These are phyloP conservation scores for Taphrorychus bicolor DNA, from an alignment of 2,888 invertebrate species.

Conservation along the genomic window DNA sequence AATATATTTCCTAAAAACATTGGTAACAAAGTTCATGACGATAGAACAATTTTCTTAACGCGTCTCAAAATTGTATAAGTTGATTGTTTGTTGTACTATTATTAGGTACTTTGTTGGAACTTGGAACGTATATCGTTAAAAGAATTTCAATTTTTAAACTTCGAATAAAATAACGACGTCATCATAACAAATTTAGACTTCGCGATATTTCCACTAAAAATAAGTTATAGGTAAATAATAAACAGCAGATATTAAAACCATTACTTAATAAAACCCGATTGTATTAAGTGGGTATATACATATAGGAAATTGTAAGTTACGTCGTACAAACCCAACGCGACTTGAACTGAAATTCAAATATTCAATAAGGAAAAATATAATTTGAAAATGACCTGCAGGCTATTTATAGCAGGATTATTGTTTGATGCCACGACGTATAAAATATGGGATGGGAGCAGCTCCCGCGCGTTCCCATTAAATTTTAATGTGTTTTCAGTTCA, in stretches of 20 bases:
- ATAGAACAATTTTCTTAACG: background rate
- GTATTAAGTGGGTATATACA: too few relatives aligned
- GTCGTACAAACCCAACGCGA: background rate
- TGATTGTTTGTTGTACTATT: too few relatives aligned
- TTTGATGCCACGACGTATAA: background rate
- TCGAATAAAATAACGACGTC: background rate
- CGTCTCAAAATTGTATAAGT: background rate
- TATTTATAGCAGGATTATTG: background rate
- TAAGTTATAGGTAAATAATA: too few relatives aligned
- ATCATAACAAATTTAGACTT: too few relatives aligned
- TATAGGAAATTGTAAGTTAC: too few relatives aligned
- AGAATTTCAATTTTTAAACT: background rate
- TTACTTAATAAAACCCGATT: too few relatives aligned
- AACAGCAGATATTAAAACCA: too few relatives aligned
- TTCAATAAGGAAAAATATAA: conserved; percentile 7
- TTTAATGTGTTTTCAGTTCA: background rate
- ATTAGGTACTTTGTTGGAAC: too few relatives aligned
- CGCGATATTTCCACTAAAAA: too few relatives aligned
- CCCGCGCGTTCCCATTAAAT: background rate
- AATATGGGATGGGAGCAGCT: background rate
- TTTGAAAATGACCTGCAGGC: background rate
- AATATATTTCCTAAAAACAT: conserved; percentile 31
- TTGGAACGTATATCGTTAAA: too few relatives aligned
- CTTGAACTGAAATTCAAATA: conserved; percentile 5
- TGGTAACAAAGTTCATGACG: conserved; percentile 30